A percentile compares a stretch with the other conserved stretches of the same genome.
These are phyloP conservation scores for Apostichopus parvimensis DNA, from an alignment of 35 echinoderm and acorn worm genomes.

Conservation along the genomic window DNA sequence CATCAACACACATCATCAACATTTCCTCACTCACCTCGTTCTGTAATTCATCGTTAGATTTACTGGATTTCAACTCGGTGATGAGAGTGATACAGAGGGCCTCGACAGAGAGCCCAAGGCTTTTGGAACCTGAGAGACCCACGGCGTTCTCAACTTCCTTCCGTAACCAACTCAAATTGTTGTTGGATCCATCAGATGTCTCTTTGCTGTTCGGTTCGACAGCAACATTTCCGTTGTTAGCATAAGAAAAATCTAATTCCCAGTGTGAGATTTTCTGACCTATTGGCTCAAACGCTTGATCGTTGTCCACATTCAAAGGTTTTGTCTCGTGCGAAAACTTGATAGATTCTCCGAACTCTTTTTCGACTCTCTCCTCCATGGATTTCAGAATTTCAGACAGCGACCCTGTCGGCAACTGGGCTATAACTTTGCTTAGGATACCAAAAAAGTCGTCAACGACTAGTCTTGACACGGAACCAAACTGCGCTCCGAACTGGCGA, in stretches of 20 bases:
- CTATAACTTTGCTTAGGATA: constrained; percentile 44
- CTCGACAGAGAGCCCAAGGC: constrained; percentile 76
- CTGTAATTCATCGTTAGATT: constrained; percentile 92
- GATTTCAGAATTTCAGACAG: constrained; percentile 26
- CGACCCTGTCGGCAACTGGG: constrained; percentile 59
- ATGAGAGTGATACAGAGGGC: constrained; percentile 70
- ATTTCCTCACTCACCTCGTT: constrained; percentile 70
- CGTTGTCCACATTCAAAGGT: constrained; percentile 4
- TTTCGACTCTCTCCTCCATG: background rate
- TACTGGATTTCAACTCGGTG: constrained; percentile 71
- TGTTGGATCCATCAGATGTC: background rate
- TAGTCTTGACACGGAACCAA: constrained; percentile 61
- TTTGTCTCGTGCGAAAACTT: constrained; percentile 67
- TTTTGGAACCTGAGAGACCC: constrained; percentile 33
- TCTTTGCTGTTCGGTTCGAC: background rate
- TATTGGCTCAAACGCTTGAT: background rate
- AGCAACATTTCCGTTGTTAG: background rate
- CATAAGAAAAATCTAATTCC: constrained; percentile 40
- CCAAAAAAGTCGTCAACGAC: constrained; percentile 40
- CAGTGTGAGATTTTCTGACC: background rate
- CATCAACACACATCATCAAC: background rate
- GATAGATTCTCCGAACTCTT: constrained; percentile 73
- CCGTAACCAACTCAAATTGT: constrained; percentile 69
- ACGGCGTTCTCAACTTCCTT: constrained; percentile 63
- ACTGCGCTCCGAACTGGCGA: constrained; percentile 35